Conservation (phyloP, 2,888 invertebrate genomes). For the Acanthosepion pharaonis region DNA sequence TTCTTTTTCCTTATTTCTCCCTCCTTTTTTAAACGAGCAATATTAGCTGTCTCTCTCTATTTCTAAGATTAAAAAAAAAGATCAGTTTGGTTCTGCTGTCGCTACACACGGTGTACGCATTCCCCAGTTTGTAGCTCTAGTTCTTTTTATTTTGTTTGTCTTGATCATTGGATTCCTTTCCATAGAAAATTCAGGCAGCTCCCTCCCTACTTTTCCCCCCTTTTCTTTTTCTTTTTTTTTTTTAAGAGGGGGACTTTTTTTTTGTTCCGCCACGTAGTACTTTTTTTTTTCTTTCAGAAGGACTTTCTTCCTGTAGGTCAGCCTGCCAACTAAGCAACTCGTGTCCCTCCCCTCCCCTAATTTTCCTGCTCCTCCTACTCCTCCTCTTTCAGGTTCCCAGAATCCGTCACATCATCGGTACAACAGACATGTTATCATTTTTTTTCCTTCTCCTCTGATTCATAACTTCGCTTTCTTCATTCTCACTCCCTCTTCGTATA, state of each 20-base stretch:
- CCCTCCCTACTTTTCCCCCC: not conserved
- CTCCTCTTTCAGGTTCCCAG: not conserved
- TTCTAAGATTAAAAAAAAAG: not conserved
- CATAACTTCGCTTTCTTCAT: not conserved
- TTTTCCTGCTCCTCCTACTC: not conserved
- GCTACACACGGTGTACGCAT: not conserved
- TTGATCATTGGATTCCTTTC: not conserved
- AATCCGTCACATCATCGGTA: conserved; percentile 8
- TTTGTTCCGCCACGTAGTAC: not conserved
- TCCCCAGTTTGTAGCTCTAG: not conserved
- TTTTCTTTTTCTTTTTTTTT: too few relatives aligned
- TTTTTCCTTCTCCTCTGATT: not conserved
- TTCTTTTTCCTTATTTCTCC: too few relatives aligned
- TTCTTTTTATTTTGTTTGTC: not conserved
- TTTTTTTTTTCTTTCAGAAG: not conserved
- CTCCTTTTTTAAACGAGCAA: too few relatives aligned
- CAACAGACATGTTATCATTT: not conserved
- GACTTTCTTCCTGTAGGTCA: conserved; percentile 33
- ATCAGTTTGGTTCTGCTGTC: not conserved
- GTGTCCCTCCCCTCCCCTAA: not conserved
- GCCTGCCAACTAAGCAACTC: not conserved
- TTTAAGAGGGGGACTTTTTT: not conserved
- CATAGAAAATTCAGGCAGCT: not conserved
- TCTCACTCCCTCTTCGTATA: not conserved
- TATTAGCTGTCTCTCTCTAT: too few relatives aligned